Conservation (phyloP, 2,888 invertebrate species). For the Geophilus truncorum region DNA sequence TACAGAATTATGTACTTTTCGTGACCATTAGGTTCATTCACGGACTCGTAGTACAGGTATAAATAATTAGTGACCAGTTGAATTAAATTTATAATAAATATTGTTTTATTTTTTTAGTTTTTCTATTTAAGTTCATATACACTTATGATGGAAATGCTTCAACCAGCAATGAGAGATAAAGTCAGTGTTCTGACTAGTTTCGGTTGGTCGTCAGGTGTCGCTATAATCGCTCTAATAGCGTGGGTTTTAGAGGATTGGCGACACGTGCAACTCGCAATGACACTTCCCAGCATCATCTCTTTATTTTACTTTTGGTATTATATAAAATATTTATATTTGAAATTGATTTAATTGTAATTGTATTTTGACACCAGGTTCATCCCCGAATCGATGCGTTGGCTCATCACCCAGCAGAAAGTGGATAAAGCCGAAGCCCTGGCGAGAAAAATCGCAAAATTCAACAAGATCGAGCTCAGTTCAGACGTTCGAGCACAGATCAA, state of each 20-base stretch:
- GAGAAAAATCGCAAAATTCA: slow-evolving; percentile 23
- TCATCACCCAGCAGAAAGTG: slow-evolving; percentile 29
- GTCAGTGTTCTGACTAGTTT: slow-evolving; percentile 52
- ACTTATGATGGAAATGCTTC: slow-evolving; percentile 53
- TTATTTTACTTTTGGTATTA: slow-evolving; percentile 48
- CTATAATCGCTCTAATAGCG: slow-evolving; percentile 46
- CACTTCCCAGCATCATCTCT: slow-evolving; percentile 50
- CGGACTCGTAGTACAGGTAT: slow-evolving; percentile 28
- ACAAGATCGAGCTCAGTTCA: neutral
- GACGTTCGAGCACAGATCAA: neutral
- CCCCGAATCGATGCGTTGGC: slow-evolving; percentile 36
- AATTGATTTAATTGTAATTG: too few relatives aligned
- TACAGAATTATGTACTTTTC: neutral
- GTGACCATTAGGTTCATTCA: slow-evolving; percentile 19
- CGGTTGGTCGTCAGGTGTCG: slow-evolving; percentile 40
- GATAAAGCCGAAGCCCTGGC: slow-evolving; percentile 30
- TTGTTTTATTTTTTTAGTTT: slow-evolving; percentile 45
- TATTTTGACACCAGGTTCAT: slow-evolving; percentile 32
- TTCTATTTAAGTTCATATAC: slow-evolving; percentile 53
- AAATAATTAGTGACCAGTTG: neutral
- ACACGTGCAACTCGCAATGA: slow-evolving; percentile 53
- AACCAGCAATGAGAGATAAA: slow-evolving; percentile 50
- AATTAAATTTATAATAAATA: neutral
- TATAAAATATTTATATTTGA: neutral
- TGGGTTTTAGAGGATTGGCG: slow-evolving; percentile 54